Base-by-base conservation (phyloP, 2,888 invertebrate genomes). In the Liopterus haemorrhoidalis region DNA sequence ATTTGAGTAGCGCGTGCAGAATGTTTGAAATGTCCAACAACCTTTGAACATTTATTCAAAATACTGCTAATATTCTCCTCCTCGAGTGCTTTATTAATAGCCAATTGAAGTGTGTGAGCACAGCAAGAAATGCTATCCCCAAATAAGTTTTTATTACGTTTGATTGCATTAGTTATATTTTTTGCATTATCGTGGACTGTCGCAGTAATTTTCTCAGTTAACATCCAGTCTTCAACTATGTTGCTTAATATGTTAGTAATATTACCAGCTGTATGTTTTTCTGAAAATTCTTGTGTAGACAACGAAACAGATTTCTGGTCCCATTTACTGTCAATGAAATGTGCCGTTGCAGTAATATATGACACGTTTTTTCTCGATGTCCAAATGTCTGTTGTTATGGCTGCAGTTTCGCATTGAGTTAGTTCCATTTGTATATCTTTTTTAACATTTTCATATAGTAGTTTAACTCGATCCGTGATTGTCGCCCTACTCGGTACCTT, bases 141-240 rank as follows among this genome's bases (percentile, higher is more conserved):
- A 20, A 43, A 21, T 24, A 9, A 12, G 4, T 14, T 27, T 21
- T 40, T 41, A 21, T 31, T 11, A n/a, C n/a, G n/a, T 47, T 41
- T 41, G 5, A 44, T 41, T 19, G 55, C 54, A 25, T 31, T 41
- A 27, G 51, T 49, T 24, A 58, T 58, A 49, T 58, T 58, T 5
- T 49, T 33, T 33, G 57, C 57, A 47, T 58, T 58, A 42, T 58
- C 56, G 40, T 55, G 55, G 2, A 57, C 52, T 24, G 53, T 47
- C 27, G 54, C 54, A 14, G 40, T 20, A 27, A 50, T 33, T 53
- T 56, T 51, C 4, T 51, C 42, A 30, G 8, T 9, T 4, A 58
- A 48, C 14, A 31, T 46, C 53, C 51, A 58, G 39, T 53, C 54
- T 11, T 30, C 24, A n/a, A 50, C 11, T 28, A 57, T 49, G n/a